Conservation (phyloP, 2,888 invertebrate species). For the Melipona bicolor region DNA sequence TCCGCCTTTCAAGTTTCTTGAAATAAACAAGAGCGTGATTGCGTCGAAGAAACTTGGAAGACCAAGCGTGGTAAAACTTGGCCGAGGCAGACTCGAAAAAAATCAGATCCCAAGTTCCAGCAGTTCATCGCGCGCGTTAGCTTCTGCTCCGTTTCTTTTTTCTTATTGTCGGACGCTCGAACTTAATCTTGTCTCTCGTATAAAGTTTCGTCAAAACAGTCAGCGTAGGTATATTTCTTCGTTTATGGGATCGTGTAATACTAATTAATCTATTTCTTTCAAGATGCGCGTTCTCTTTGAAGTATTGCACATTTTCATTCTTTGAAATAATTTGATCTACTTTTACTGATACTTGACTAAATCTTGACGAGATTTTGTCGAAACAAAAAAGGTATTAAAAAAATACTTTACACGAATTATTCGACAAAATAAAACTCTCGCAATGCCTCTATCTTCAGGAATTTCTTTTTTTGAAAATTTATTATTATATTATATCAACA, state of each 20-base stretch:
- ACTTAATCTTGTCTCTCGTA: neutral
- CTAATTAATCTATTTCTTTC: no score
- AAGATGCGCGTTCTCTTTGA: neutral
- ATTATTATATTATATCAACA: no score
- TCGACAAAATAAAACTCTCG: no score
- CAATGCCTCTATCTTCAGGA: no score
- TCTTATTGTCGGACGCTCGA: neutral
- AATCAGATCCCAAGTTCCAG: neutral
- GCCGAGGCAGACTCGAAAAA: neutral
- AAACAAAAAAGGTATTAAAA: no score
- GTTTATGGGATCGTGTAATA: neutral
- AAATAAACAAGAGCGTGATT: neutral
- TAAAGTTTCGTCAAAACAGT: neutral
- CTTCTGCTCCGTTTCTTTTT: neutral
- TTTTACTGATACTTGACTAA: no score
- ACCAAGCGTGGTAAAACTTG: neutral
- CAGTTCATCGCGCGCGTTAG: neutral
- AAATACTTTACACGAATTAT: no score
- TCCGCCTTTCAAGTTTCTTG: neutral
- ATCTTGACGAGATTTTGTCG: no score
- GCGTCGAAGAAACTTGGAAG: neutral
- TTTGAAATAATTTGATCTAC: neutral
- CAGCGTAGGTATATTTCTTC: neutral
- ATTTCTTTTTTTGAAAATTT: no score
- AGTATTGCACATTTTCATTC: neutral